Conservation (phyloP, 1,140 invertebrate genomes). For the Heterodera schachtii region DNA sequence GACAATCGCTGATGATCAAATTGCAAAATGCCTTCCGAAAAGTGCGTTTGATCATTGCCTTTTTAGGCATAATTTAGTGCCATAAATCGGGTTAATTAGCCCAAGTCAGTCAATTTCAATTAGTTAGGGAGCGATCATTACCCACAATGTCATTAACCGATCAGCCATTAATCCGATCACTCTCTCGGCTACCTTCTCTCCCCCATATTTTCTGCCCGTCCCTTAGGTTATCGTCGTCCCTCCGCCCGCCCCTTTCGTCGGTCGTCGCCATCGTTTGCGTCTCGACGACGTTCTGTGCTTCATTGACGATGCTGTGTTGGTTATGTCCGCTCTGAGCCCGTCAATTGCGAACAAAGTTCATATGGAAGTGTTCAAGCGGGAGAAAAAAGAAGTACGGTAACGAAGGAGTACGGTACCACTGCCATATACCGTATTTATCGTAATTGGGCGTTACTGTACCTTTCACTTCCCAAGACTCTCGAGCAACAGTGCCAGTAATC, state of each 20-base stretch:
- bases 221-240: constrained; percentile 44
- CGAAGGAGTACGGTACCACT: neutral
- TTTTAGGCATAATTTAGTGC: neutral
- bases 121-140: neutral
- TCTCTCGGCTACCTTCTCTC: neutral
- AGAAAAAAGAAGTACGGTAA: constrained; percentile 25
- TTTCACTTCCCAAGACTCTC: too few species aligned
- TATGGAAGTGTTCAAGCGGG: constrained; percentile 20
- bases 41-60: constrained; percentile 18
- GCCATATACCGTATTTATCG: too few species aligned
- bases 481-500: too few species aligned
- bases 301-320: constrained; percentile 54
- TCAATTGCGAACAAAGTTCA: constrained; percentile 4
- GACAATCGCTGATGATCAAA: constrained; percentile 46
- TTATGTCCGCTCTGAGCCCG: constrained; percentile 37
- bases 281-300: constrained; percentile 54
- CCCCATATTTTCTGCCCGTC: neutral
- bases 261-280: constrained; percentile 25
- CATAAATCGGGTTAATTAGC: neutral
- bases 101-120: neutral
- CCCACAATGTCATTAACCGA: too few species aligned
- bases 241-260: constrained; percentile 28
- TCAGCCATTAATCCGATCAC: too few species aligned
- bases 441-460: too few species aligned
- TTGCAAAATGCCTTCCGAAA: constrained; percentile 57